Evolutionary conservation across 2,888 invertebrate genomes (phyloP), one percentile per base, ranked within the genome.

Genomic region (Notodonta ziczac): DNA sequence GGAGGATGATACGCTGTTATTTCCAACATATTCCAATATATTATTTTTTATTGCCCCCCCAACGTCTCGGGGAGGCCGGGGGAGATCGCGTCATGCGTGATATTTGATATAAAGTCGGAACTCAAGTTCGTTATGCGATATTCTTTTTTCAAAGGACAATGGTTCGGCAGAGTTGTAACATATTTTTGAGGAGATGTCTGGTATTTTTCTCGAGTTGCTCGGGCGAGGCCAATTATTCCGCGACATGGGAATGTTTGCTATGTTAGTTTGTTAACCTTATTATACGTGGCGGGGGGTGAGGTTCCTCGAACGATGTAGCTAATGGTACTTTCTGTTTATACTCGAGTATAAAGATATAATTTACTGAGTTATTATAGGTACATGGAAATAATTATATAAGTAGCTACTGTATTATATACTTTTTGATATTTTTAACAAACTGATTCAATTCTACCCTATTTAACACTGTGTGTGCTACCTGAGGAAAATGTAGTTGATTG

Each of bases 21-120:
- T 93, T 91, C 91, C 93, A 94, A 92, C 94, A 94, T 93, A 94
- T 94, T 94, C 94, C 94, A 93, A 94, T 94, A 94, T 94, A 94
- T 94, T 94, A 94, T 94, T 94, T 94, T 94, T 94, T 94, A 94
- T 94, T 93, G 91, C 93, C 89, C 85, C 82, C 89, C 87, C 85
- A 66, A 59, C 61, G 64, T 57, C 54, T 54, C 52, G 66, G 71
- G 79, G 73, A 62, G 81, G 82, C 73, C 10, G 86, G 87, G 84
- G 84, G 82, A 80, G 76, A 83, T 82, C 82, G 88, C 89, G 91
- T 91, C 93, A 93, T 93, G 92, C 93, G 91, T 93, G 93, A 92
- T 93, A 93, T 93, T 93, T 93, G 93, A 93, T 93, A 93, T 93
- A 93, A 93, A 93, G 91, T 93, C 88, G 91, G 92, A 90, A 90